phyloP scores from a whole-genome alignment of 2,888 invertebrate species.

The Hymenopus coronatus region DNA sequence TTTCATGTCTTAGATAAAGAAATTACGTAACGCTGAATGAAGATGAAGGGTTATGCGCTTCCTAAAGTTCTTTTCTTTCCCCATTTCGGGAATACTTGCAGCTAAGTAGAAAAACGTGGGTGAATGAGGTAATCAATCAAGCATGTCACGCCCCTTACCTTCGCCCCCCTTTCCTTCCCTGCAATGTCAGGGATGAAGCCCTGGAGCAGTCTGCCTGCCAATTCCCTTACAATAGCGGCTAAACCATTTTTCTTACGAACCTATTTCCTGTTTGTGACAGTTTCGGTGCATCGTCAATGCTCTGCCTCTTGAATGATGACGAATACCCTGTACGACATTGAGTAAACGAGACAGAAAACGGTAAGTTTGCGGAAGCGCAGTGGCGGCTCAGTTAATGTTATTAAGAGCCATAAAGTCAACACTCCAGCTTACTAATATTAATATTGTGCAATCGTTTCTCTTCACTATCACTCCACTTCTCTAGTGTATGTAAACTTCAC shows the following conservation, averaged over 20 bases:
- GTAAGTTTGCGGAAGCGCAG: neutral
- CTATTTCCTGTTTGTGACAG: conserved; percentile 33
- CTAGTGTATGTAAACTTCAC: too few relatives aligned
- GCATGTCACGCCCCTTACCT: conserved; percentile 1
- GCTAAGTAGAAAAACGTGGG: neutral
- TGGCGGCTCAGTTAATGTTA: neutral
- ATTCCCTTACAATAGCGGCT: conserved; percentile 12
- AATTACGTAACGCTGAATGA: neutral
- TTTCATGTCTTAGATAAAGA: neutral
- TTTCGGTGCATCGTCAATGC: conserved; percentile 27
- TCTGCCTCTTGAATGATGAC: conserved; percentile 15
- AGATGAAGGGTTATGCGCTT: neutral
- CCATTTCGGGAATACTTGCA: neutral
- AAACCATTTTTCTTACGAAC: conserved; percentile 30
- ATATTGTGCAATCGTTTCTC: too few relatives aligned
- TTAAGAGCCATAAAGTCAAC: too few relatives aligned
- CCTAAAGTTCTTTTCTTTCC: neutral
- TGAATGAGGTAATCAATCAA: conserved; percentile 11
- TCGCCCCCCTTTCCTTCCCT: neutral
- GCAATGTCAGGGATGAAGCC: neutral
- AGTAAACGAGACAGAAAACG: neutral
- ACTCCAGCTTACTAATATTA: too few relatives aligned
- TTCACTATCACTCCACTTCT: too few relatives aligned
- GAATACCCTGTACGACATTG: neutral
- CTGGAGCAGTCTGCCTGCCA: neutral